Evolutionary conservation across 2,888 invertebrate species (phyloP), one percentile per base, ranked within the genome.

Genomic region (Drosophila diplacantha): DNA sequence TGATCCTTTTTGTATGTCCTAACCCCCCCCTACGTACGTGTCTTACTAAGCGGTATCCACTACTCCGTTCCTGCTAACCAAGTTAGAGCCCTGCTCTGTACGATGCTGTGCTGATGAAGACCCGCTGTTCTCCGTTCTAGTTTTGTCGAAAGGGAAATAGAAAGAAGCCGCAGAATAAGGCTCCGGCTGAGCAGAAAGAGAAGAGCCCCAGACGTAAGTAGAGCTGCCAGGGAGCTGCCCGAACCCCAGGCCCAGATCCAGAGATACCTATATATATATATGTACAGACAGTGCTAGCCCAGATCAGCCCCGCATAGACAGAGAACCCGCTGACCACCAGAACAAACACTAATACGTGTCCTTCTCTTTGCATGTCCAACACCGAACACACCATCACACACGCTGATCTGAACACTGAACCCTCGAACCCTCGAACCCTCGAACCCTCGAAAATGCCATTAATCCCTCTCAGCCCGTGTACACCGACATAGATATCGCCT

Each of bases 381-480:
- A 59, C 54, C 53, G 60, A 59, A 69, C 63, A 51, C 54, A 35
- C 24, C 9, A 29, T 2, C 26, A 5, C 18, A 31, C 46, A 20
- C 46, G 18, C 29, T 20, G 46, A 47, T 47, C 50, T 32, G n/a
- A 41, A 26, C 1, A 9, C 24, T 32, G 20, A 31, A 32, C 11
- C 52, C 39, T 1, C 26, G n/a, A n/a, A n/a, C n/a, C n/a, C n/a
- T n/a, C n/a, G n/a, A n/a, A n/a, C n/a, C n/a, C n/a, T n/a, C 2
- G 2, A 26, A 32, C 8, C 51, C 41, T 6, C 38, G 7, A 38
- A 12, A 7, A 3, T 20, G 2, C 5, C 16, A 43, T 44, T 59
- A 59, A 59, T 26, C 22, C 20, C 20, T 18, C 31, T 90, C 89
- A 94, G 94, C 93, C 93, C n/a, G 92, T 95, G 3, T 95, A 95